Evolutionary conservation across 2,888 invertebrate genomes (phyloP).

Genomic region (Plebejus argus): DNA sequence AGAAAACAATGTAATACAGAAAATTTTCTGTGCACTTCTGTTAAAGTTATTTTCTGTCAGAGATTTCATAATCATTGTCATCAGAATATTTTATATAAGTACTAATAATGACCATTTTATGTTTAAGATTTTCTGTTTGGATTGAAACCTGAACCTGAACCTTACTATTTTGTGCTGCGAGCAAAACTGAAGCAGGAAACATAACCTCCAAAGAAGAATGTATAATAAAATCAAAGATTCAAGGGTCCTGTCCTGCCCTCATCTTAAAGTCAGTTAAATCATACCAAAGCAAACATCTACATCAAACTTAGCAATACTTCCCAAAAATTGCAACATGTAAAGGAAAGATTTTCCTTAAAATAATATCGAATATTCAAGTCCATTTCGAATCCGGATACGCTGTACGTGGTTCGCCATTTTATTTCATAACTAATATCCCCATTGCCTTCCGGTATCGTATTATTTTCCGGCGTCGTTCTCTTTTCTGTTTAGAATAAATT

Average conservation of each 20-base stretch:
- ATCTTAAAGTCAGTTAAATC: not conserved
- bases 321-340: not conserved
- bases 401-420: slow-evolving; percentile 29
- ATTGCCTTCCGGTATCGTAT: slow-evolving; percentile 30
- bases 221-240: not conserved
- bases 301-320: not conserved
- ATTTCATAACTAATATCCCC: slow-evolving; percentile 27
- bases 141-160: too few relatives aligned
- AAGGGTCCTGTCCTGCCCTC: not conserved
- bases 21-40: too few relatives aligned
- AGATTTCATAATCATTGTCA: too few relatives aligned
- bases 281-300: not conserved
- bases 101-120: too few relatives aligned
- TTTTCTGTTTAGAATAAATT: slow-evolving; percentile 29
- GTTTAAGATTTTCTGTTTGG: too few relatives aligned
- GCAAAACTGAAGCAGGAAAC: not conserved
- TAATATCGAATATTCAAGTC: slow-evolving; percentile 27
- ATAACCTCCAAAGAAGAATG: not conserved
- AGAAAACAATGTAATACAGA: too few relatives aligned
- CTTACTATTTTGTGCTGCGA: not conserved
- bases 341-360: slow-evolving; percentile 25
- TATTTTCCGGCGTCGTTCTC: slow-evolving; percentile 22
- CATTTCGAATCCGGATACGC: slow-evolving; percentile 24
- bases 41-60: too few relatives aligned
- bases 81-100: too few relatives aligned